Percentiles rank a stretch among this genome's conserved stretches.
Conservation (phyloP, 2,113 vertebrate genomes). For the Cyanoramphus novaezelandiae region DNA sequence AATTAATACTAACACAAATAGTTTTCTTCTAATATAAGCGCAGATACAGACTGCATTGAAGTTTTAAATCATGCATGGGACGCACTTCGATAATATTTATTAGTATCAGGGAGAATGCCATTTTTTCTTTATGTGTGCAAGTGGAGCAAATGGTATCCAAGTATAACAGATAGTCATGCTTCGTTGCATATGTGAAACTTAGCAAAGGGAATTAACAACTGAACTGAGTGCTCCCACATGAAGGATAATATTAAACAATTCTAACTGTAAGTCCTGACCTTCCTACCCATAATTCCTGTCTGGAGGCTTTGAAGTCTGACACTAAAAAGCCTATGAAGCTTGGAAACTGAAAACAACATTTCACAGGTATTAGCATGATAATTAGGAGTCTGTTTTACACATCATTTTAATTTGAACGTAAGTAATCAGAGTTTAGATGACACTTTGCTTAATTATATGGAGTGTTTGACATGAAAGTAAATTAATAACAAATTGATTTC, state of each 20-base stretch:
- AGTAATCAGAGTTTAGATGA: slow-evolving; percentile 61
- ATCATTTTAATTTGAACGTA: slow-evolving; percentile 55
- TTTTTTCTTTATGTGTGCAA: not conserved
- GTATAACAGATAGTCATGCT: not conserved
- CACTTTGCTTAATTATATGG: slow-evolving; percentile 62
- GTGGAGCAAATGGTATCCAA: not conserved
- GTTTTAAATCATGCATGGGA: not conserved
- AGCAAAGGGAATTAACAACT: slow-evolving; percentile 37
- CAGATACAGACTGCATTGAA: not conserved
- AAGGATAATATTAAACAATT: slow-evolving; percentile 51
- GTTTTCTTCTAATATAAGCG: not conserved
- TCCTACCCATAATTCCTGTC: slow-evolving; percentile 39
- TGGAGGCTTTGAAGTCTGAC: slow-evolving; percentile 52
- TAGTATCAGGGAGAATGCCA: not conserved
- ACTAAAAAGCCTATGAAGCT: not conserved
- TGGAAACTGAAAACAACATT: slow-evolving; percentile 19
- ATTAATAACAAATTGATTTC: slow-evolving; percentile 60
- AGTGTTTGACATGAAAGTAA: slow-evolving; percentile 63
- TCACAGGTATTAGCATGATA: slow-evolving; percentile 55
- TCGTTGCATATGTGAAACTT: not conserved
- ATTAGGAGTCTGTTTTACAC: slow-evolving; percentile 43
- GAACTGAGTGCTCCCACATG: not conserved
- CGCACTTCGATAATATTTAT: not conserved
- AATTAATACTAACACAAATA: slow-evolving; percentile 30
- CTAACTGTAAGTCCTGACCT: slow-evolving; percentile 33